Evolutionary conservation across 2,888 invertebrate genomes (phyloP), one percentile per base, ranked within the genome.

Genomic region (Phengaris alcon): DNA sequence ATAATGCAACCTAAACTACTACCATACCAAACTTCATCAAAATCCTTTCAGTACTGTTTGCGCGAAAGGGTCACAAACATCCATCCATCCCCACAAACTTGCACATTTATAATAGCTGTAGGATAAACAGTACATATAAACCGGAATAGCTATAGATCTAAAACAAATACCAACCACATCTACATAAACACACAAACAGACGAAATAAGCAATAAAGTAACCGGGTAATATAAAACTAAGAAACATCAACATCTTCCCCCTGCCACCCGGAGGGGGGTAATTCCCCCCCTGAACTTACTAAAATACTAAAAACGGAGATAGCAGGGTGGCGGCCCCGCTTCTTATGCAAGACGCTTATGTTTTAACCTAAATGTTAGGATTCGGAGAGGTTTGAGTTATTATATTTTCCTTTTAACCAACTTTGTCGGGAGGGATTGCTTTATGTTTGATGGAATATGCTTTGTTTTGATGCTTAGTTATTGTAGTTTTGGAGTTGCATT

Each of bases 271-370:
- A 22, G 22, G 82, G 89, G 92, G 90, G 89, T 88, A 91, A 89
- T 90, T 89, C 86, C 88, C 86, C 72, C 88, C 93, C 91, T 88
- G 90, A 93, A 93, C 93, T 93, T 93, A 93, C 92, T 93, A 93
- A 93, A 93, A 93, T 93, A 93, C 93, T 93, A 93, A 93, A 93
- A 93, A 93, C 93, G 92, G 91, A 93, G 93, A 93, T 93, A 90
- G 87, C 88, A 84, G 90, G 89, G 86, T 83, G 80, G 78, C 80
- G 88, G 87, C 89, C 87, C 86, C 87, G 90, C 87, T 93, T 93
- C 93, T 93, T 93, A 93, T 93, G 93, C 93, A 93, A 93, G 93
- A 91, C 90, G 91, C 91, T 93, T 93, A 91, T 91, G 90, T 91
- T 90, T 91, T 91, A 92, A 91, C 91, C 91, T 91, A 92, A 86